A percentile compares a stretch with the other conserved stretches of the same genome.
Evolutionary conservation across 2,888 invertebrate species (phyloP).

Genomic region (Boloria selene): DNA sequence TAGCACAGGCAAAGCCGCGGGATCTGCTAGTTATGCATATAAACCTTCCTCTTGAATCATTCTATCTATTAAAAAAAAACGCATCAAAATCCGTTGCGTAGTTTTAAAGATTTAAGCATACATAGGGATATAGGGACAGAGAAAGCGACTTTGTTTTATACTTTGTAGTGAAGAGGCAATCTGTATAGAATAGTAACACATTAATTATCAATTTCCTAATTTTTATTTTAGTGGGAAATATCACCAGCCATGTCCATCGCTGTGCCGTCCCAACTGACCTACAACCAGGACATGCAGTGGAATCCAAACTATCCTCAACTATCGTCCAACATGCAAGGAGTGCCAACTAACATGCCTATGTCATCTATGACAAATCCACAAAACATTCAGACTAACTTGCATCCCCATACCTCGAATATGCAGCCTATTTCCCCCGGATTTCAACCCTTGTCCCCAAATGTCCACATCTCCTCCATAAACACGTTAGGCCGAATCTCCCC

Average conservation of each 20-base stretch:
- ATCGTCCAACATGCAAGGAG: slow-evolving; percentile 39
- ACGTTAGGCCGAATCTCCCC: slow-evolving; percentile 27
- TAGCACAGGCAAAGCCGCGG: too few relatives aligned
- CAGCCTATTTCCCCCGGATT: slow-evolving; percentile 38
- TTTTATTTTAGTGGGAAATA: slow-evolving; percentile 40
- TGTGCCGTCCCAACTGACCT: slow-evolving; percentile 40
- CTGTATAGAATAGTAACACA: too few relatives aligned
- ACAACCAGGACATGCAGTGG: slow-evolving; percentile 40
- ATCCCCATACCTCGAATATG: slow-evolving; percentile 35
- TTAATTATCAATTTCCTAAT: too few relatives aligned
- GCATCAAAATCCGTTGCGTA: too few relatives aligned
- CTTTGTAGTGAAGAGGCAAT: too few relatives aligned
- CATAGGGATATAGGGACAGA: too few relatives aligned
- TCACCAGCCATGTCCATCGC: slow-evolving; percentile 37
- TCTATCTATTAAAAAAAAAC: too few relatives aligned
- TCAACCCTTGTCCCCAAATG: slow-evolving; percentile 38
- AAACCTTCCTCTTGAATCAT: too few relatives aligned
- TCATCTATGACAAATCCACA: slow-evolving; percentile 37
- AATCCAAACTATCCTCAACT: slow-evolving; percentile 39
- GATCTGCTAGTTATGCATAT: too few relatives aligned
- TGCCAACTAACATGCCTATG: slow-evolving; percentile 32
- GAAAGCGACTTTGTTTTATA: too few relatives aligned
- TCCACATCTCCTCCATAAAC: slow-evolving; percentile 27
- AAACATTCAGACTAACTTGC: slow-evolving; percentile 35
- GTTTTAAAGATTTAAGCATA: too few relatives aligned